Base-by-base conservation (phyloP, 2,888 invertebrate species). In the Drosophila affinis region DNA sequence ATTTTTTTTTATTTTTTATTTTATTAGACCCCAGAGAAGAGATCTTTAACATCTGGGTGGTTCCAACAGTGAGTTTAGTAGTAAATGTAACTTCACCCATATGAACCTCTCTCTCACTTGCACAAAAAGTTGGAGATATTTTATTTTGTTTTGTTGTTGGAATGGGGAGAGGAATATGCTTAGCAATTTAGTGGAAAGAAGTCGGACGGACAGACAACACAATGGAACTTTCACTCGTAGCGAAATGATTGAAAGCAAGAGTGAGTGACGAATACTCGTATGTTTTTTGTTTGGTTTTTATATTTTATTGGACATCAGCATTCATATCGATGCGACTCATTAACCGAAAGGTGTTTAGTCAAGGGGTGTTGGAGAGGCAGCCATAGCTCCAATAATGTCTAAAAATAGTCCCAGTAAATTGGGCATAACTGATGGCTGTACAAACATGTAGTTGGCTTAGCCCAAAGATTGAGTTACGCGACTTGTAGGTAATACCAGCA, bases 221-320 rank as follows among this genome's bases (percentile, higher is more conserved):
- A 68, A 68, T 72, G 63, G 71, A 70, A 83, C 83, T 83, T 83
- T 83, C 87, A 72, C 87, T 75, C 55, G 63, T 29, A 52, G 61
- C 59, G 49, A 65, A 76, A 63, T 67, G 60, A 86, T 79, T 81
- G 84, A 83, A 83, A 81, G 87, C 79, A 81, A 63, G 34, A 75
- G 81, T 74, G 54, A 68, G 58, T 78, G 84, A 65, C 69, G 65
- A 55, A 73, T 78, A 39, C 39, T 12, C 34, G 12, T 12, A 63
- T 52, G 55, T 52, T 72, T 73, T 68, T 85, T 72, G 63, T 63
- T 29, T 29, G 21, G 21, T 9, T 27, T 29, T 29, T 29, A 24
- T 52, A 72, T 73, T 68, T 80, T 72, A 62, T 63, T 78, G 29
- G 32, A 29, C 49, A 59, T 18, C 24, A 64, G 46, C 55, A 65